Evolutionary conservation across 1,140 invertebrate genomes (phyloP).

Genomic region (Diorhabda sublineata): DNA sequence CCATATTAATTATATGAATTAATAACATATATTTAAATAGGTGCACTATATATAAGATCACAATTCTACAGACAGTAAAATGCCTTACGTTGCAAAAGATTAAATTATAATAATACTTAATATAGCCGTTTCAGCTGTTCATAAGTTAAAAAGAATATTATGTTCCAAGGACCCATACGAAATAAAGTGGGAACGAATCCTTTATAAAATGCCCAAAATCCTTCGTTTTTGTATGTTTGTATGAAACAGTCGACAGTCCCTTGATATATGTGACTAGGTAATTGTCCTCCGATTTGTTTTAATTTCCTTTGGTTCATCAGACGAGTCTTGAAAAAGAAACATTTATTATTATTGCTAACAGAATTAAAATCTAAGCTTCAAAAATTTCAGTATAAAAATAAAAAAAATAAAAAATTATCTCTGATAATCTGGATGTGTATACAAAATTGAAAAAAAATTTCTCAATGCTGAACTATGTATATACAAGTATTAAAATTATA

Average conservation of each 20-base stretch:
- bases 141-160: constrained; percentile 95
- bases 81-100: constrained; percentile 10
- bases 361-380: too few species aligned
- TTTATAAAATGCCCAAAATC: constrained; percentile 75
- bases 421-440: too few species aligned
- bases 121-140: constrained; percentile 77
- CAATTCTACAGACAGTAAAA: constrained; percentile 18
- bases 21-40: constrained; percentile 3
- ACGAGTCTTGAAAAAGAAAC: constrained; percentile 69
- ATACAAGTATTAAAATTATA: too few species aligned
- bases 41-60: constrained; percentile 5
- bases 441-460: too few species aligned
- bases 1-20: constrained; percentile 22
- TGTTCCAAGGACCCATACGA: constrained; percentile 85
- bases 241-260: constrained; percentile 87
- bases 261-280: constrained; percentile 63
- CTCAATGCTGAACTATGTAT: too few species aligned
- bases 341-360: too few species aligned
- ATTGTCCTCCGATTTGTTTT: constrained; percentile 49
- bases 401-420: too few species aligned
- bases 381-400: too few species aligned
- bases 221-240: constrained; percentile 77
- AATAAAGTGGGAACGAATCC: constrained; percentile 80
- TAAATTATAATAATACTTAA: constrained; percentile 35
- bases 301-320: constrained; percentile 84